Percentiles rank a stretch among this genome's conserved stretches.
These are phyloP conservation scores for Ptychadena robeensis DNA, from an alignment of 2,797 vertebrate genomes.

Conservation along the genomic window DNA sequence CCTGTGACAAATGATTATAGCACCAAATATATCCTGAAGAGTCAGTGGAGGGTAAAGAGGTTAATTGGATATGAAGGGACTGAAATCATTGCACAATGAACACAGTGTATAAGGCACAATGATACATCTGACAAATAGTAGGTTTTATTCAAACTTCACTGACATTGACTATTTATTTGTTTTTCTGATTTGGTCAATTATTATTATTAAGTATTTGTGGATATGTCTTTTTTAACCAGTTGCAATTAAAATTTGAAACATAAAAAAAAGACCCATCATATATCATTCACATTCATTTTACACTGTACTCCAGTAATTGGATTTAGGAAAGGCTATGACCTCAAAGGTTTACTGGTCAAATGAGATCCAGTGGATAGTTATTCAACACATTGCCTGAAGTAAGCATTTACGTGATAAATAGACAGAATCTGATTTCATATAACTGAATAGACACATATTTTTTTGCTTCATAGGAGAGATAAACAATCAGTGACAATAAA, in stretches of 20 bases:
- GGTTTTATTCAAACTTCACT: not conserved
- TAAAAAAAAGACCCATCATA: not conserved
- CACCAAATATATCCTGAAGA: slow-evolving; percentile 6
- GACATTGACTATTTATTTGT: not conserved
- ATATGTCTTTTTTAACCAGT: not conserved
- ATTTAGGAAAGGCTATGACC: slow-evolving; percentile 24
- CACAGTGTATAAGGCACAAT: not conserved
- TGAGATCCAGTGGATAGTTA: slow-evolving; percentile 14
- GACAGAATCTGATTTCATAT: not conserved
- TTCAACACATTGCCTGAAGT: not conserved
- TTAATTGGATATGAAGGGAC: slow-evolving; percentile 28
- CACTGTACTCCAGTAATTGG: slow-evolving; percentile 21
- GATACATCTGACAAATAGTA: not conserved
- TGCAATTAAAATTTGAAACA: no score
- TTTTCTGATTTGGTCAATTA: not conserved
- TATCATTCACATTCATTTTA: slow-evolving; percentile 17
- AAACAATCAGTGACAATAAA: not conserved
- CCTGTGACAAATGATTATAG: slow-evolving; percentile 6
- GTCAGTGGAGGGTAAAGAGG: slow-evolving; percentile 7
- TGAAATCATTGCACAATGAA: slow-evolving; percentile 6
- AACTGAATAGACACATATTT: not conserved
- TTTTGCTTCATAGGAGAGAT: not conserved
- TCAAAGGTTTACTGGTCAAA: slow-evolving; percentile 10
- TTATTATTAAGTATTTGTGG: not conserved
- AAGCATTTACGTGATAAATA: not conserved